Evolutionary conservation across 2,888 invertebrate genomes (phyloP).

Genomic region (Nomada ruficornis): DNA sequence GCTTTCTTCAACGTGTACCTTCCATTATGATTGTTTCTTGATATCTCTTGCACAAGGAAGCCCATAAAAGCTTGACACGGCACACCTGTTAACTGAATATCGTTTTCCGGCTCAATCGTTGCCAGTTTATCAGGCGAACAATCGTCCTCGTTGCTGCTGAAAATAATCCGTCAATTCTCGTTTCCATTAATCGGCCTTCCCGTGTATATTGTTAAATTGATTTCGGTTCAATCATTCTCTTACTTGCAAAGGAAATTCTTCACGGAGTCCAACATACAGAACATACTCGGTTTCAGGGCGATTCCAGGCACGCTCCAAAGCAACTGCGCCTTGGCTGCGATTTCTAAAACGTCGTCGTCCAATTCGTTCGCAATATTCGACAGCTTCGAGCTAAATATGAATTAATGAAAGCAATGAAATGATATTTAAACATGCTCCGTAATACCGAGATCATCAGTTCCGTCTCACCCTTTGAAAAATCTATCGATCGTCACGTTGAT

Average conservation of each 20-base stretch:
- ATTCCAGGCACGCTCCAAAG: constrained; percentile 79
- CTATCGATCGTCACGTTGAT: constrained; percentile 68
- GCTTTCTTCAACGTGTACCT: constrained; percentile 62
- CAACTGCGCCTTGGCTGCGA: constrained; percentile 76
- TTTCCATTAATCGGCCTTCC: not conserved
- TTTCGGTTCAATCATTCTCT: not conserved
- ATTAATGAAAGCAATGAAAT: not conserved
- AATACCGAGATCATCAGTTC: rapidly evolving
- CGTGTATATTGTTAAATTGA: not conserved
- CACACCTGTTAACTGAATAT: constrained; percentile 74
- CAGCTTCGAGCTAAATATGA: constrained; percentile 70
- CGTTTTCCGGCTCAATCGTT: constrained; percentile 67
- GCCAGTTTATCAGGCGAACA: constrained; percentile 65
- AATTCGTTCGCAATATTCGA: constrained; percentile 61
- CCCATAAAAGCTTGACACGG: constrained; percentile 79
- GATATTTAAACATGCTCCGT: not conserved
- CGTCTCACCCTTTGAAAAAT: constrained; percentile 75
- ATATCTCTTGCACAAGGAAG: constrained; percentile 73
- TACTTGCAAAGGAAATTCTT: constrained; percentile 67
- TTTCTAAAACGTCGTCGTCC: constrained; percentile 68
- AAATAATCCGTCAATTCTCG: not conserved
- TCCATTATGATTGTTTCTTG: constrained; percentile 45
- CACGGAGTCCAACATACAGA: constrained; percentile 63
- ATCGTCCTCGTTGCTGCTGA: constrained; percentile 27
- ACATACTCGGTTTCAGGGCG: constrained; percentile 71